Percentiles rank a stretch among this genome's conserved stretches.
phyloP scores from a whole-genome alignment of 2,113 vertebrate genomes.

The Vidua chalybeata region DNA sequence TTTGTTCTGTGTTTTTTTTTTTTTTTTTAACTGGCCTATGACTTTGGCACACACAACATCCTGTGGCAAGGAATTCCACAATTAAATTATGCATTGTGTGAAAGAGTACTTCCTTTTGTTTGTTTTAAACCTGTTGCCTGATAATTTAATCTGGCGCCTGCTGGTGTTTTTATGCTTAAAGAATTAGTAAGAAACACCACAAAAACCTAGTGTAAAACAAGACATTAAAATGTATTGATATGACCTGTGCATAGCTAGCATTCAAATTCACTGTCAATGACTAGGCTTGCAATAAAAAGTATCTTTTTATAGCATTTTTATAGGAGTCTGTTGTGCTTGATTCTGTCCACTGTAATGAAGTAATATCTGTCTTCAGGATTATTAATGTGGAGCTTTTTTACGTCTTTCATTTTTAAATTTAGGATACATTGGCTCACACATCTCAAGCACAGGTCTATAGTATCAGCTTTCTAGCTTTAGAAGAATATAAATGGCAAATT shows the following conservation, averaged over 20 bases:
- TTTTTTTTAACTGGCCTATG: not conserved
- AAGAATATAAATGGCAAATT: not conserved
- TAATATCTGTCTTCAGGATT: not conserved
- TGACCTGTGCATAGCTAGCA: not conserved
- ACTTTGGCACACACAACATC: conserved; percentile 5
- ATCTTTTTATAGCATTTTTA: not conserved
- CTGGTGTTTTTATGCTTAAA: not conserved
- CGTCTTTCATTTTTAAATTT: not conserved
- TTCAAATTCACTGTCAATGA: not conserved
- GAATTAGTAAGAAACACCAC: not conserved
- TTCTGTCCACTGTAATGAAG: not conserved
- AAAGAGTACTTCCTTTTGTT: conserved; percentile 51
- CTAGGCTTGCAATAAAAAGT: not conserved
- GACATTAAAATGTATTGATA: not conserved
- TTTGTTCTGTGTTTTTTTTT: not conserved
- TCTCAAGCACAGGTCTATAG: not conserved
- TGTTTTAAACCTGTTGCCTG: conserved; percentile 38
- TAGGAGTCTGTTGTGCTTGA: not conserved
- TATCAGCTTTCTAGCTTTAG: not conserved
- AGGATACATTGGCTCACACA: not conserved
- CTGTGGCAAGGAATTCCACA: not conserved
- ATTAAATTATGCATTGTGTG: conserved; percentile 12
- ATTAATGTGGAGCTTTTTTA: not conserved
- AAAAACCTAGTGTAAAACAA: not conserved
- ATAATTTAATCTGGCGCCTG: not conserved